A percentile compares a stretch with the other conserved stretches of the same genome.
Evolutionary conservation across 2,888 invertebrate species (phyloP).

Genomic region (Dyspetes luteomarginatus): DNA sequence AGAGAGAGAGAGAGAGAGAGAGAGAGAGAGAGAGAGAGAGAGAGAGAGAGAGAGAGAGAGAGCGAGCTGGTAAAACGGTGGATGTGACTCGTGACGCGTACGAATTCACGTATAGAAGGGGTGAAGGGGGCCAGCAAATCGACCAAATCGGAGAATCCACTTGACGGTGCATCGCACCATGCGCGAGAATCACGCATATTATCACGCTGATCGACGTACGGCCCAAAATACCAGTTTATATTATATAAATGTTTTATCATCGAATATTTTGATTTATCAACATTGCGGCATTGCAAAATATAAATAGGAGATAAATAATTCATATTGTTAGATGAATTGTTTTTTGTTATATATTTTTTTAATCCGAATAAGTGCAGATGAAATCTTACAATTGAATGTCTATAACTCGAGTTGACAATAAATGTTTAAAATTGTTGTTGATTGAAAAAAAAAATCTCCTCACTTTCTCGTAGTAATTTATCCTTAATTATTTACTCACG

Average conservation of each 20-base stretch:
- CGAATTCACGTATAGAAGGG: constrained; percentile 49
- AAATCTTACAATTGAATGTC: no score
- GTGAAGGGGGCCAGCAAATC: constrained; percentile 21
- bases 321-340: no score
- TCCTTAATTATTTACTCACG: no score
- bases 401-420: no score
- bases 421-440: no score
- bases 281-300: not conserved
- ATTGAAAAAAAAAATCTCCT: no score
- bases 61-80: constrained; percentile 45
- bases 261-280: not conserved
- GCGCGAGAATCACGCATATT: constrained; percentile 11
- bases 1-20: constrained; percentile 2
- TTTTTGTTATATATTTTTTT: no score
- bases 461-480: no score
- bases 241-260: not conserved
- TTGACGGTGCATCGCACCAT: constrained; percentile 33
- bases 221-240: not conserved
- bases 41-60: constrained; percentile 28
- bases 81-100: constrained; percentile 58
- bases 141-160: constrained; percentile 47
- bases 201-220: not conserved
- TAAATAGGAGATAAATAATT: not conserved
- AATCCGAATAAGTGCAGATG: no score
- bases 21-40: constrained; percentile 29